Evolutionary conservation across 2,113 vertebrate species (phyloP), one percentile per base, ranked within the genome.

Genomic region (Balaeniceps rex): DNA sequence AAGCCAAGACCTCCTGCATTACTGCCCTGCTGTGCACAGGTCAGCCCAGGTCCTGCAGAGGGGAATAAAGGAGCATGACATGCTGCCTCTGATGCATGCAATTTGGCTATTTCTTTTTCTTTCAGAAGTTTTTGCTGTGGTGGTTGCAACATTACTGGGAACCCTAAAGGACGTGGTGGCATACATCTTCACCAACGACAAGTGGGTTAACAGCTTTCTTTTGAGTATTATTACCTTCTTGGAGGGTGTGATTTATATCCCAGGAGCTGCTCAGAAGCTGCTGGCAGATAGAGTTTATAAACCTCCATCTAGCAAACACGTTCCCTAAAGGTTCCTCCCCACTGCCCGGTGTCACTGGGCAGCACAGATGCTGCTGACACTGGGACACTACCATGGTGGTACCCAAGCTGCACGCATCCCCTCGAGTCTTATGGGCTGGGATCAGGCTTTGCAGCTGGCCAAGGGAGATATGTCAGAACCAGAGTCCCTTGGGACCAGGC

Each of bases 141-240:
- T 98, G 74, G 96, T 98, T 88, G 97, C 98, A 65, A 12, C 96
- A 0, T 74, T 99, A 14, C 93, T 99, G 31, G 97, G 87, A 17
- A 95, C 97, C 17, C 66, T 98, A 8, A 99, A 99, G 97, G 76
- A 98, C 1, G 96, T 99, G 65, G 98, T 99, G 51, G 98, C 98
- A 80, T 99, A 96, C 90, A 96, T 99, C 51, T 99, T 99, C 87
- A 99, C 98, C 66, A 97, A 94, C 33, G 99, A 99, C 96, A 97
- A 93, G 99, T 99, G 96, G 96, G 99, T 98, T 75, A 38, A 75
- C 63, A 46, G 24, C 49, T 88, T 92, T 9, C 36, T 79, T 71
- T 70, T 19, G 15, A 55, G 24, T 25, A 18, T 13, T 44, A 11
- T 2, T 66, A 14, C 47, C 44, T 82, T 66, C 33, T 26, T 57